Evolutionary conservation across 92 coral and sea anemone genomes (phyloP).

Genomic region (Palythoa grandiflora): DNA sequence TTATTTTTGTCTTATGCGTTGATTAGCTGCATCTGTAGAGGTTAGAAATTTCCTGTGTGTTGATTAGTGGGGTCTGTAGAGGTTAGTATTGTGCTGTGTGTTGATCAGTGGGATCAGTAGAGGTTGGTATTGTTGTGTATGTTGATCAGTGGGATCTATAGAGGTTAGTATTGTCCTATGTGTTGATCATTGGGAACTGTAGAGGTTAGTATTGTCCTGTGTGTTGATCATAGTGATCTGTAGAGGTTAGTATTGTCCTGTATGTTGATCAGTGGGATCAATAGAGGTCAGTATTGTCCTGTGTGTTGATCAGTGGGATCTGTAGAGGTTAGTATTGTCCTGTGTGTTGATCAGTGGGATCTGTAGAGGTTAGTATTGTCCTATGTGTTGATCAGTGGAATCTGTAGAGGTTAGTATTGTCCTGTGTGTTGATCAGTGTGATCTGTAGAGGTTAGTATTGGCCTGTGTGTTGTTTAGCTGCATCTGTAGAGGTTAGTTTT

Average conservation of each 20-base stretch:
- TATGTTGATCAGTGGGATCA: too few species aligned
- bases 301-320: too few species aligned
- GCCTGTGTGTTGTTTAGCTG: not conserved
- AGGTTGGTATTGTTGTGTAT: slow-evolving; percentile 19
- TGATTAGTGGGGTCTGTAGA: not conserved
- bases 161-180: not conserved
- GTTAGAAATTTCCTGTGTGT: not conserved
- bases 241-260: too few species aligned
- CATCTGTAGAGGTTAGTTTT: too few species aligned
- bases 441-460: not conserved
- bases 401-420: not conserved
- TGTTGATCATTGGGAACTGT: too few species aligned
- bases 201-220: not conserved
- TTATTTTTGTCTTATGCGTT: not conserved
- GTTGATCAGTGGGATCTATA: too few species aligned
- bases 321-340: too few species aligned
- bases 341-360: too few species aligned
- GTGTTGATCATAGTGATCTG: not conserved
- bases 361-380: slow-evolving; percentile 31
- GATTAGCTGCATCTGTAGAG: too few species aligned
- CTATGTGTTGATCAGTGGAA: too few species aligned
- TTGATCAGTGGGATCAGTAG: slow-evolving; percentile 33
- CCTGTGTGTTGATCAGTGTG: too few species aligned
- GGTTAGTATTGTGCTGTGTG: too few species aligned
- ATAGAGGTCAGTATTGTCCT: not conserved